Evolutionary conservation across 2,888 invertebrate genomes (phyloP).

Genomic region (Chrysopilus asiliformis): DNA sequence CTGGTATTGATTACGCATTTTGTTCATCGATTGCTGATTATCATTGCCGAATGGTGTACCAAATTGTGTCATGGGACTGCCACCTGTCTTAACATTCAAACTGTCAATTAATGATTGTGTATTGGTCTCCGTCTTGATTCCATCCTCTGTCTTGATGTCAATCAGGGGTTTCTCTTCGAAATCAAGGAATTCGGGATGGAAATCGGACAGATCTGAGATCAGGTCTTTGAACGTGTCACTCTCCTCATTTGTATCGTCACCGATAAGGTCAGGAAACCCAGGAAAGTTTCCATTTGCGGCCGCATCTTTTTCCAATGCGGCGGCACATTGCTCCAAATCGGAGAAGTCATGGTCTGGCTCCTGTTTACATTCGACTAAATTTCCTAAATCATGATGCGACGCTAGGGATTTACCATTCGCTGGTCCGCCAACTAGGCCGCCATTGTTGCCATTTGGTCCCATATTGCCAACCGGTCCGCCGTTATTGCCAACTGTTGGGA

Average conservation of each 20-base stretch:
- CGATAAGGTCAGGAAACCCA: constrained; percentile 66
- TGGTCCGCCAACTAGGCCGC: constrained; percentile 25
- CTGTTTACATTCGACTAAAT: constrained; percentile 68
- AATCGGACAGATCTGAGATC: constrained; percentile 74
- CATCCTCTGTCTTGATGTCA: constrained; percentile 36
- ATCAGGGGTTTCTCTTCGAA: constrained; percentile 47
- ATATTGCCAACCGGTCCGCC: constrained; percentile 20
- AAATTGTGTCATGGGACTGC: constrained; percentile 29
- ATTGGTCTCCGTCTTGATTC: constrained; percentile 33
- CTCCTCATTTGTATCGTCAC: constrained; percentile 70
- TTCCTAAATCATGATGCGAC: constrained; percentile 41
- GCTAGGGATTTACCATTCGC: constrained; percentile 39
- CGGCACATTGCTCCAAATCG: constrained; percentile 73
- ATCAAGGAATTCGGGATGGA: constrained; percentile 70
- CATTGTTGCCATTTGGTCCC: constrained; percentile 23
- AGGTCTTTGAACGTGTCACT: constrained; percentile 73
- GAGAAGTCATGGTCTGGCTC: constrained; percentile 77
- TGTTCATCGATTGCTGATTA: constrained; percentile 16
- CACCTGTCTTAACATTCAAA: constrained; percentile 32
- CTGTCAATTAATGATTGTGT: constrained; percentile 34
- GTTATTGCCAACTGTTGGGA: constrained; percentile 16
- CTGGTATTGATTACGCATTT: constrained; percentile 26
- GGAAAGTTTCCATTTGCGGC: constrained; percentile 62
- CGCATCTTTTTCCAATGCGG: constrained; percentile 72
- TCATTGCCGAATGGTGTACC: constrained; percentile 26